Percentiles rank a stretch among this genome's conserved stretches.
Evolutionary conservation across 2,113 vertebrate species (phyloP).

Genomic region (Casuarius casuarius): DNA sequence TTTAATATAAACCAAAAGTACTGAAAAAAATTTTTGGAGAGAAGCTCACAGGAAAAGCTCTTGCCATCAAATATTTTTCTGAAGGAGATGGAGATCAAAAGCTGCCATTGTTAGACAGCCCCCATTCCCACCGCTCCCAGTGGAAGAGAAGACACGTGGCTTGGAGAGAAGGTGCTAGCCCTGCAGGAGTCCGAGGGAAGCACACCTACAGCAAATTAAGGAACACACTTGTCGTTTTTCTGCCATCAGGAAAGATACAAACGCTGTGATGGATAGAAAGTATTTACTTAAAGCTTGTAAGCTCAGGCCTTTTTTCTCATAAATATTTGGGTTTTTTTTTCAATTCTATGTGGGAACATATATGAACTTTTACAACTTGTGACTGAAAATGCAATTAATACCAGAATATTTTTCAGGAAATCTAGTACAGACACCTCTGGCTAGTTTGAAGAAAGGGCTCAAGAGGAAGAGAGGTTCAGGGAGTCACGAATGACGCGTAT

Average conservation of each 20-base stretch:
- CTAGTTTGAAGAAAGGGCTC: neutral
- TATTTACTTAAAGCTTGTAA: neutral
- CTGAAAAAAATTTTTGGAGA: neutral
- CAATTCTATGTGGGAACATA: neutral
- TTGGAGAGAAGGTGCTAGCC: neutral
- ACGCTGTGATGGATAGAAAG: neutral
- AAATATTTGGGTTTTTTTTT: neutral
- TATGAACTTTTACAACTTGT: neutral
- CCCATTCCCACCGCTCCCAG: neutral
- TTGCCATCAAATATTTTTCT: neutral
- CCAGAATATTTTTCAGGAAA: neutral
- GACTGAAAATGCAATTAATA: neutral
- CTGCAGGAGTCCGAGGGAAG: neutral
- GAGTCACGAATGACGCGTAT: neutral
- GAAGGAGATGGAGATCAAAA: neutral
- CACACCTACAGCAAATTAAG: neutral
- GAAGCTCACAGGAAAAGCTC: neutral
- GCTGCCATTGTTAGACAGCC: neutral
- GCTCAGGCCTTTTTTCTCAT: neutral
- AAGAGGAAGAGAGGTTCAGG: neutral
- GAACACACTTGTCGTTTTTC: rapidly evolving
- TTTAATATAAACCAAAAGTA: neutral
- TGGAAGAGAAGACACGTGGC: neutral
- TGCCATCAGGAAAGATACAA: neutral
- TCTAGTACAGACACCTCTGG: neutral